Base-by-base conservation (phyloP, 2,888 invertebrate species). In the Tetanocera ferruginea region DNA sequence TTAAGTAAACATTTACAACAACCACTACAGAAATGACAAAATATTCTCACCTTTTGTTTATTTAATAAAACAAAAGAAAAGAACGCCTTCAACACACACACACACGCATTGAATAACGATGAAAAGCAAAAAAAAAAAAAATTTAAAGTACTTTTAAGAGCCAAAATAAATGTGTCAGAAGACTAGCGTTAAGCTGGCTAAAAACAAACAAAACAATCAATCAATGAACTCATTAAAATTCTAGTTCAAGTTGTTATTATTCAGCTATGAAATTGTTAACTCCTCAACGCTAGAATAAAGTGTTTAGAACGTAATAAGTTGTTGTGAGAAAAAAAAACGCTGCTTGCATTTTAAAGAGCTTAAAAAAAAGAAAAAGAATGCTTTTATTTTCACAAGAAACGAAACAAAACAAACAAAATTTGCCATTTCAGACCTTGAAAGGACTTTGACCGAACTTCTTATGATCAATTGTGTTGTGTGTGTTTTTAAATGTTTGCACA, bases 41-140 rank as follows among this genome's bases (percentile, higher is more conserved):
- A 43, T 43, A 43, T 43, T 43, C 11, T 43, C 43, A 43, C 43
- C 43, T 43, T 43, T 43, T 43, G 43, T 43, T 43, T 11, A 43
- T 14, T 43, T 43, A 43, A 14, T 1, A 43, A 14, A 43, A 43
- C 14, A 43, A 43, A 43, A 43, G 14, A 43, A 11, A 43, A 11
- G 11, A 55, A 23, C 23, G 19, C 55, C 19, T 23, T 55, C 19
- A 55, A 19, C 19, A 6, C 19, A 55, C 19, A 3, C 14, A 19
- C 6, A 19, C 19, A 55, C 6, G 19, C 55, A 55, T 23, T 62
- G n/a, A 9, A 69, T 23, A 49, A n/a, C 23, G 25, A 76, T 11
- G 78, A 67, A 73, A 74, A 51, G 67, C 25, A 62, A n/a, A 76
- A 52, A 76, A 4, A 64, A 62, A 76, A 23, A 43, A 34, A 66